Conservation (phyloP, 1,140 invertebrate genomes). For the Nebria ingens region DNA sequence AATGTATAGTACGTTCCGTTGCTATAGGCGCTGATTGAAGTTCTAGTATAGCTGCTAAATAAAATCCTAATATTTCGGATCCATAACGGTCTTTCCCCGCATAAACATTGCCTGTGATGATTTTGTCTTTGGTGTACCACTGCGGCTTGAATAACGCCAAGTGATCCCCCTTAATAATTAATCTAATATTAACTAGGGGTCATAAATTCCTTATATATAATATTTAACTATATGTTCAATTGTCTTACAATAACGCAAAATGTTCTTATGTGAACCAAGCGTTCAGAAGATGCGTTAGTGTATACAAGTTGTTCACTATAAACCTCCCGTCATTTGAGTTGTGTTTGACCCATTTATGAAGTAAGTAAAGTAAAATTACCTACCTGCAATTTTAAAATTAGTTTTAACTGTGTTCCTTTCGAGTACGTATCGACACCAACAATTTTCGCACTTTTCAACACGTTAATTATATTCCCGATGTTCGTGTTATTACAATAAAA, state of each 20-base stretch:
- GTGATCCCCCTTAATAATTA: slow-evolving; percentile 48
- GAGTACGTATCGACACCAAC: slow-evolving; percentile 60
- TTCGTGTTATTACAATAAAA: slow-evolving; percentile 19
- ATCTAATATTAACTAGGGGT: slow-evolving; percentile 15
- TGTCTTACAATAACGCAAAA: slow-evolving; percentile 12
- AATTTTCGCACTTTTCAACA: slow-evolving; percentile 59
- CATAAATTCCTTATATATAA: background rate
- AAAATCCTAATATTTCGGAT: slow-evolving; percentile 93
- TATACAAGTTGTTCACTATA: too few species aligned
- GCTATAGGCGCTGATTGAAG: slow-evolving; percentile 69
- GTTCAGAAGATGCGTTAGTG: too few species aligned
- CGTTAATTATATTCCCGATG: slow-evolving; percentile 58
- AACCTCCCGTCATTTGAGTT: too few species aligned
- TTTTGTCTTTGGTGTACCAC: slow-evolving; percentile 65
- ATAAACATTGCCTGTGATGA: slow-evolving; percentile 73
- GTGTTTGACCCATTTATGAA: too few species aligned
- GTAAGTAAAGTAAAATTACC: slow-evolving; percentile 13
- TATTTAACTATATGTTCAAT: slow-evolving; percentile 7
- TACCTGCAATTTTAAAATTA: slow-evolving; percentile 63
- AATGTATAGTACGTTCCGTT: slow-evolving; percentile 64
- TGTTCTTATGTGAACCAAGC: too few species aligned
- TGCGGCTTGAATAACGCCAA: slow-evolving; percentile 84
- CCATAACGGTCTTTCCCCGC: slow-evolving; percentile 83
- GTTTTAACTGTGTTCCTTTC: slow-evolving; percentile 83
- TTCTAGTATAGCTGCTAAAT: slow-evolving; percentile 69